These are phyloP conservation scores for Rallus limicola DNA, from an alignment of 2,113 vertebrate species.

Conservation along the genomic window DNA sequence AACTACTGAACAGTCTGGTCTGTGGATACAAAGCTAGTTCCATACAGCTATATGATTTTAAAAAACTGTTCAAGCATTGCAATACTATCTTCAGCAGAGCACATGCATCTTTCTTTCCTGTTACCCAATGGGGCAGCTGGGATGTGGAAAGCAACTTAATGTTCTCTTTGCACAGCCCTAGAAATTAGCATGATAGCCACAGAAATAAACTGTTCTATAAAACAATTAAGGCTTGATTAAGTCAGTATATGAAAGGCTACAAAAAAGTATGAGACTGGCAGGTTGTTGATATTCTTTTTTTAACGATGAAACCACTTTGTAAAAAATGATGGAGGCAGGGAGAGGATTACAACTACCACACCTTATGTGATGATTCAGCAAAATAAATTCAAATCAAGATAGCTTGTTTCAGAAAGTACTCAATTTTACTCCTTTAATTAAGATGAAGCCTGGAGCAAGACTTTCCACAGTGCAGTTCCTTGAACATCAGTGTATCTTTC, in stretches of 20 bases:
- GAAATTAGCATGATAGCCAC: not conserved
- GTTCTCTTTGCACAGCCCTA: not conserved
- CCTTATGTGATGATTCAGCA: not conserved
- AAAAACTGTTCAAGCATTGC: not conserved
- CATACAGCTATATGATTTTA: not conserved
- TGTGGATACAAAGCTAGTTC: not conserved
- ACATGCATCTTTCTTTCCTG: not conserved
- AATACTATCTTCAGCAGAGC: not conserved
- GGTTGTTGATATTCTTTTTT: not conserved
- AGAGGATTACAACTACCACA: not conserved
- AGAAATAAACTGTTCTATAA: not conserved
- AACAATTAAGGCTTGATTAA: not conserved
- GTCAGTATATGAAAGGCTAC: not conserved
- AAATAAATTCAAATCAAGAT: not conserved
- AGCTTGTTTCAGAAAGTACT: not conserved
- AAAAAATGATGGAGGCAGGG: not conserved
- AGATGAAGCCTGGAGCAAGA: fast-evolving
- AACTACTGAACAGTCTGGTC: not conserved
- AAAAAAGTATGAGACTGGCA: not conserved
- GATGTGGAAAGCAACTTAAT: not conserved
- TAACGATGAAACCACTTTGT: not conserved
- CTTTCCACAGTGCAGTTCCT: not conserved
- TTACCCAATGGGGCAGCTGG: not conserved
- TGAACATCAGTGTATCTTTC: not conserved
- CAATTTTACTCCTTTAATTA: not conserved